phyloP scores from a whole-genome alignment of 2,797 vertebrate genomes.

The Pelodytes ibericus region DNA sequence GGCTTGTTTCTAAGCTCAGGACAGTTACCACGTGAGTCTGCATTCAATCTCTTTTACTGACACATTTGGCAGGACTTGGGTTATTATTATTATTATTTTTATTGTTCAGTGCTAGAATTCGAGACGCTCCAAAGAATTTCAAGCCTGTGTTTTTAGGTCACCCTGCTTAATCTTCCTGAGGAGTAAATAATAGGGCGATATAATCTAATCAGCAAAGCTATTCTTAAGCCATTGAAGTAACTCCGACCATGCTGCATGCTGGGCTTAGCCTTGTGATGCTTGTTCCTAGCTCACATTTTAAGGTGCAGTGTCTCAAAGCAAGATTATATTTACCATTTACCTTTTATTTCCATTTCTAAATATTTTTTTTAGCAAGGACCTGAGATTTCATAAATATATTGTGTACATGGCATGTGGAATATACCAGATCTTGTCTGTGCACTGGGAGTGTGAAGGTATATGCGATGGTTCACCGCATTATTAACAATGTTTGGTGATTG shows the following conservation, averaged over 20 bases:
- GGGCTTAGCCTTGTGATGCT: slow-evolving; percentile 29
- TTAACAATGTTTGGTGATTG: slow-evolving; percentile 6
- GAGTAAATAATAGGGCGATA: slow-evolving; percentile 43
- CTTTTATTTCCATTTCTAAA: slow-evolving; percentile 28
- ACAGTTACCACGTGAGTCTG: slow-evolving; percentile 18
- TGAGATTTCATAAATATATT: slow-evolving; percentile 2
- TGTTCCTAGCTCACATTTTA: slow-evolving; percentile 36
- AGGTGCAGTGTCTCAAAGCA: slow-evolving; percentile 24
- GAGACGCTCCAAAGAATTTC: slow-evolving; percentile 38
- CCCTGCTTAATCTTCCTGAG: slow-evolving; percentile 44
- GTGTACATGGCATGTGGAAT: slow-evolving; percentile 15
- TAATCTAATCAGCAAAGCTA: slow-evolving; percentile 45
- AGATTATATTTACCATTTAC: slow-evolving; percentile 20
- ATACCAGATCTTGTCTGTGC: slow-evolving; percentile 3
- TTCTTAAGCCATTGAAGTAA: slow-evolving; percentile 49
- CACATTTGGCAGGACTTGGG: no score
- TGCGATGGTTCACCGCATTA: slow-evolving; percentile 21
- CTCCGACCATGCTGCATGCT: slow-evolving; percentile 24
- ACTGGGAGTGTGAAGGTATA: slow-evolving; percentile 11
- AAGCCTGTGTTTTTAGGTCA: slow-evolving; percentile 46
- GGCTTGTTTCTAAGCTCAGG: background rate
- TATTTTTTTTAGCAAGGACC: background rate
- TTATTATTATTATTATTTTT: no score
- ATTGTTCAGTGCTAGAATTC: slow-evolving; percentile 17
- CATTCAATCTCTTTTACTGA: slow-evolving; percentile 37